Evolutionary conservation across 1,140 invertebrate species (phyloP).

Genomic region (Pseudomyrmex flavicornis): DNA sequence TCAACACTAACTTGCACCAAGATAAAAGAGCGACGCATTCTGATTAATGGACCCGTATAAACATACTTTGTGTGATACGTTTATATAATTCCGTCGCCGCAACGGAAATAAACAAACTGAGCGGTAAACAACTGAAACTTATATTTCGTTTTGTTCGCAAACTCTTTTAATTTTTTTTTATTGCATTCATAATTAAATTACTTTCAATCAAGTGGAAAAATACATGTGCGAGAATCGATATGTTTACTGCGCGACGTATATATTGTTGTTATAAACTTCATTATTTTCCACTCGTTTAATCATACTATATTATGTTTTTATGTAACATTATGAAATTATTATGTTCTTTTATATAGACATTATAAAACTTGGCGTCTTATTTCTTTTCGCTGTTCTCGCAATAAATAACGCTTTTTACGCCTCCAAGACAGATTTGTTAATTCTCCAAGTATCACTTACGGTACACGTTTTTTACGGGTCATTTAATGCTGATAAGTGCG

Average conservation of each 20-base stretch:
- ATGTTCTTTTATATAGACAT: neutral
- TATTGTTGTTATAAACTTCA: neutral
- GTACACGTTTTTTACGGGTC: neutral
- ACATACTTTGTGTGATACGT: neutral
- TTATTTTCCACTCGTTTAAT: neutral
- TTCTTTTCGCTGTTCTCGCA: neutral
- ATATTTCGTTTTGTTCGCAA: neutral
- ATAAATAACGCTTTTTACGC: neutral
- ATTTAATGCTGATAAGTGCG: constrained; percentile 14
- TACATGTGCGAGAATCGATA: neutral
- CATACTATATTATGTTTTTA: neutral
- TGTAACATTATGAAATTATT: neutral
- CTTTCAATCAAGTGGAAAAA: neutral
- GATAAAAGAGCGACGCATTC: constrained; percentile 13
- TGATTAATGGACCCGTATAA: constrained; percentile 31
- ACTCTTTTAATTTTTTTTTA: neutral
- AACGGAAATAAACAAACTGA: constrained; percentile 2
- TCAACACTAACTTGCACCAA: constrained; percentile 27
- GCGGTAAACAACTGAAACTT: neutral
- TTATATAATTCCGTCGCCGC: neutral
- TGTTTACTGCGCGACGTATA: neutral
- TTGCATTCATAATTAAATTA: constrained; percentile 31
- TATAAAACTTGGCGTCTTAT: neutral
- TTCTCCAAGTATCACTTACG: neutral
- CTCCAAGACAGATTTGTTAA: neutral